phyloP scores from a whole-genome alignment of 2,888 invertebrate species.

The Micropterix aruncella region DNA sequence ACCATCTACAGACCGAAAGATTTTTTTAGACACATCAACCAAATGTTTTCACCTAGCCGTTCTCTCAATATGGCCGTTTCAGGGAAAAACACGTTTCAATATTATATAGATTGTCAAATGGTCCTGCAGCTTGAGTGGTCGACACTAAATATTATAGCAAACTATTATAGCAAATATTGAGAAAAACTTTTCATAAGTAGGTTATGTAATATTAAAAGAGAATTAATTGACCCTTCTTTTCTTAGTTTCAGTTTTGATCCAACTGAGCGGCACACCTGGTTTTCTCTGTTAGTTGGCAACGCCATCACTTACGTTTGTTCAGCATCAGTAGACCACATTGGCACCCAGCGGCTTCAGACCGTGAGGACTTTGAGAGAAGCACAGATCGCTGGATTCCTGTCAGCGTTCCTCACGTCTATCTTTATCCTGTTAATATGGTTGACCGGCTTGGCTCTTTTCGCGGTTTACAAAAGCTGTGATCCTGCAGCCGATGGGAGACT shows the following conservation, averaged over 20 bases:
- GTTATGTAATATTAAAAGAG: too few relatives aligned
- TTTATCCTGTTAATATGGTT: conserved; percentile 62
- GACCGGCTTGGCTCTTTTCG: conserved; percentile 74
- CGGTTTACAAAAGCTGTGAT: conserved; percentile 72
- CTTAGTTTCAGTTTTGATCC: conserved; percentile 64
- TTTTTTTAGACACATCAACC: too few relatives aligned
- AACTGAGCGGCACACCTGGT: conserved; percentile 72
- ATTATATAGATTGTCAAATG: too few relatives aligned
- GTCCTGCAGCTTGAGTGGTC: too few relatives aligned
- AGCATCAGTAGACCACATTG: conserved; percentile 82
- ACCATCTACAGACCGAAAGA: too few relatives aligned
- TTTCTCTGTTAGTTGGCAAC: conserved; percentile 70
- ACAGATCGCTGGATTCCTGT: conserved; percentile 62
- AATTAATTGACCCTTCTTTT: too few relatives aligned
- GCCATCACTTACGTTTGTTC: conserved; percentile 64
- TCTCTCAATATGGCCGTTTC: too few relatives aligned
- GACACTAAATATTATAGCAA: too few relatives aligned
- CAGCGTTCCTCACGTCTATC: conserved; percentile 62
- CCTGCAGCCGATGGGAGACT: conserved; percentile 52
- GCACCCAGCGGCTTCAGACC: conserved; percentile 57
- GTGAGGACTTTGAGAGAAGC: conserved; percentile 56
- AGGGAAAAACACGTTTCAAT: too few relatives aligned
- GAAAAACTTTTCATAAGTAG: too few relatives aligned
- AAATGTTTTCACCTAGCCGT: too few relatives aligned
- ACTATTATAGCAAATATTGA: too few relatives aligned